Percentiles rank a stretch among this genome's conserved stretches.
Evolutionary conservation across 1,140 invertebrate species (phyloP).

Genomic region (Bombus waltoni): DNA sequence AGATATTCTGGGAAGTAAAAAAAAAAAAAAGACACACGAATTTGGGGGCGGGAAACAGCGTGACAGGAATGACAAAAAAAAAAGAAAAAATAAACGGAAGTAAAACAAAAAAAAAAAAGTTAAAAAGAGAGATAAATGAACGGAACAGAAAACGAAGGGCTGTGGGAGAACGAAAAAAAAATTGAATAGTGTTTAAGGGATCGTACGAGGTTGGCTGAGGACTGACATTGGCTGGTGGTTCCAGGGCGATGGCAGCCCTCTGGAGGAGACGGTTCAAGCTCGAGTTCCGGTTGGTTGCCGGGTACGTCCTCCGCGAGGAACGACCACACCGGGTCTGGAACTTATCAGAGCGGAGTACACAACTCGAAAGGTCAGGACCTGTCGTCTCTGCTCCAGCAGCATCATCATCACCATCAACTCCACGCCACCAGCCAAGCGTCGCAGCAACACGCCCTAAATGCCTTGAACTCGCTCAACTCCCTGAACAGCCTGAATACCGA

Average conservation of each 20-base stretch:
- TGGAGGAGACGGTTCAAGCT: conserved; percentile 80
- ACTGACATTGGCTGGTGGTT: conserved; percentile 84
- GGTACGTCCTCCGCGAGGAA: conserved; percentile 74
- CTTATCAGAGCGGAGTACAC: conserved; percentile 69
- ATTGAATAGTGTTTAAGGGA: conserved; percentile 81
- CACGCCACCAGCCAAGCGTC: conserved; percentile 73
- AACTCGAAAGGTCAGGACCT: conserved; percentile 73
- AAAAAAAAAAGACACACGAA: neutral
- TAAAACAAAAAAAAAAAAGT: conserved; percentile 44
- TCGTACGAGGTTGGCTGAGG: conserved; percentile 80
- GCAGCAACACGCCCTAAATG: conserved; percentile 66
- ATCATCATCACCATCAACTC: conserved; percentile 72
- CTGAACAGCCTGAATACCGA: conserved; percentile 74
- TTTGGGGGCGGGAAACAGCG: conserved; percentile 46
- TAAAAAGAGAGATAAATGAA: conserved; percentile 44
- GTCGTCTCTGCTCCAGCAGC: conserved; percentile 69
- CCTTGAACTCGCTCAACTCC: conserved; percentile 65
- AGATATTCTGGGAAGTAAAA: conserved; percentile 38
- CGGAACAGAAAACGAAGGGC: conserved; percentile 55
- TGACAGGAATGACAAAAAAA: conserved; percentile 7
- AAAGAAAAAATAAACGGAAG: conserved; percentile 23
- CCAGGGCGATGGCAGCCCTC: conserved; percentile 83
- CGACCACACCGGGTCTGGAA: conserved; percentile 72
- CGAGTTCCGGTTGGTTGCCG: conserved; percentile 79
- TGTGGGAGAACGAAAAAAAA: conserved; percentile 71